Percentiles rank a stretch among this genome's conserved stretches.
Evolutionary conservation across 2,797 vertebrate species (phyloP).

Genomic region (Dipus sagitta): DNA sequence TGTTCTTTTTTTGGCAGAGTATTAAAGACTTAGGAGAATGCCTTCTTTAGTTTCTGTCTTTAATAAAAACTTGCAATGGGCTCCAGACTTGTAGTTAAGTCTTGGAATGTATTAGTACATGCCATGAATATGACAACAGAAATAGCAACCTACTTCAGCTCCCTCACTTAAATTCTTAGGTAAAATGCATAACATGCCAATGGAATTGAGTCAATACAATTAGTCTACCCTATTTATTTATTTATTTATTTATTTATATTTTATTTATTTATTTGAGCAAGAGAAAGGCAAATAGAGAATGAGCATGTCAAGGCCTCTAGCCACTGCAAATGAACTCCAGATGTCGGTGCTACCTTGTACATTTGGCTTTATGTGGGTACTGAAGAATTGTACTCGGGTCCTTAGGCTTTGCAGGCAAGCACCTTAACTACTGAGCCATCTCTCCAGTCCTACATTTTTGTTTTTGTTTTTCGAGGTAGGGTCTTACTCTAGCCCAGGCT

Average conservation of each 20-base stretch:
- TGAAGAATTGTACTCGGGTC: too few relatives aligned
- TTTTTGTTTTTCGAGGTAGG: too few relatives aligned
- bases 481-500: too few relatives aligned
- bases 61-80: conserved; percentile 59
- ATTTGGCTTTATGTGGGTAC: too few relatives aligned
- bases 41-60: conserved; percentile 57
- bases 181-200: conserved; percentile 69
- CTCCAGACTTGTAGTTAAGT: conserved; percentile 63
- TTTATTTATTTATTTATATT: neutral
- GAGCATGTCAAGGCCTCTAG: too few relatives aligned
- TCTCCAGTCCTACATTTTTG: too few relatives aligned
- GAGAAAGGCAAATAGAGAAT: too few relatives aligned
- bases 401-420: too few relatives aligned
- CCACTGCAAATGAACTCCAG: too few relatives aligned
- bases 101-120: conserved; percentile 72
- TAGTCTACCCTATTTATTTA: conserved; percentile 41
- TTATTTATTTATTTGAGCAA: neutral
- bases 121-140: conserved; percentile 72
- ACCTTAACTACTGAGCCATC: too few relatives aligned
- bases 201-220: conserved; percentile 67
- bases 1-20: conserved; percentile 21
- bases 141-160: conserved; percentile 61
- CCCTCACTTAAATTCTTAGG: conserved; percentile 65
- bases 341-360: too few relatives aligned
- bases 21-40: conserved; percentile 12